A percentile compares a stretch with the other conserved stretches of the same genome.
phyloP scores from a whole-genome alignment of 2,797 vertebrate genomes.

The Triplophysa bombifrons region DNA sequence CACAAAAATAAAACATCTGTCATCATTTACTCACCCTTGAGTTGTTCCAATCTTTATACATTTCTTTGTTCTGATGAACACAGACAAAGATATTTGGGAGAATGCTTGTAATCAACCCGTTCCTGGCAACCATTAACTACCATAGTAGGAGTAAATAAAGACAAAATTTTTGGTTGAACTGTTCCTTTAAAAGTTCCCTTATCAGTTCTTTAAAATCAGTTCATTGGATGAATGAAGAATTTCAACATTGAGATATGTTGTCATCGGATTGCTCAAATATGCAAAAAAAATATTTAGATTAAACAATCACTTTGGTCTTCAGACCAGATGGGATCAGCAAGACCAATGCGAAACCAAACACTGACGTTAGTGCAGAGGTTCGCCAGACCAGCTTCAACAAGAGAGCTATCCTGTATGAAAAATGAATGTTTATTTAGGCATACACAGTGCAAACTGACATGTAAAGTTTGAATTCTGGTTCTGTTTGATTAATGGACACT shows the following conservation, averaged over 20 bases:
- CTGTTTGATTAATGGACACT: not conserved
- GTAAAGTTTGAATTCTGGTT: not conserved
- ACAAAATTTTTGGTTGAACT: too few relatives aligned
- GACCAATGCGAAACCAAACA: not conserved
- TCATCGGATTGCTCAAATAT: slow-evolving; percentile 21
- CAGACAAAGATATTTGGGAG: too few relatives aligned
- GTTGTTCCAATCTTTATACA: too few relatives aligned
- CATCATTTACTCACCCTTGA: too few relatives aligned
- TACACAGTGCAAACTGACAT: not conserved
- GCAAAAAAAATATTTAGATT: not conserved
- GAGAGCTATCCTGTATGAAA: not conserved
- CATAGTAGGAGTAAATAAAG: too few relatives aligned
- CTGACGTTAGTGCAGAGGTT: not conserved
- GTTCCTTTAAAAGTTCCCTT: not conserved
- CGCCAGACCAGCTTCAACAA: not conserved
- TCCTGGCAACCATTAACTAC: too few relatives aligned
- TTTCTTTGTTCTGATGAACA: too few relatives aligned
- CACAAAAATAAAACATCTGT: too few relatives aligned
- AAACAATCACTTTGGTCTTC: too few relatives aligned
- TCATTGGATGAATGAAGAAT: slow-evolving; percentile 20
- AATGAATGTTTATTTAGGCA: not conserved
- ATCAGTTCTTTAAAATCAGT: not conserved
- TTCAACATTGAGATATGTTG: not conserved
- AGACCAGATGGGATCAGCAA: too few relatives aligned
- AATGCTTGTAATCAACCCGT: too few relatives aligned